Conservation (phyloP, 2,113 vertebrate genomes). For the Panurus biarmicus region DNA sequence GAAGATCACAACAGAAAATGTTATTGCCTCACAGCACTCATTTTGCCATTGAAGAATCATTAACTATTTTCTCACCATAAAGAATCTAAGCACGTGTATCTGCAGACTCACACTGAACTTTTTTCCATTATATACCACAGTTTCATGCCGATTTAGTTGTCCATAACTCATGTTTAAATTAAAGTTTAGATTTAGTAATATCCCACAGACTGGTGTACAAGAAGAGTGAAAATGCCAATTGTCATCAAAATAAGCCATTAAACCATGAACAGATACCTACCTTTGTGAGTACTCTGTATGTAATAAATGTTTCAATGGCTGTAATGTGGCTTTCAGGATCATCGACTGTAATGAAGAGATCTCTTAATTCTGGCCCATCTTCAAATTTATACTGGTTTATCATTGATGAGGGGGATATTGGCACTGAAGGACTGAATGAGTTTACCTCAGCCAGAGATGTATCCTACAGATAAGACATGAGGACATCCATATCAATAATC, state of each 20-base stretch:
- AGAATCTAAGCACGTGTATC: background rate
- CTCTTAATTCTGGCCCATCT: slow-evolving; percentile 81
- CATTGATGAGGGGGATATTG: slow-evolving; percentile 88
- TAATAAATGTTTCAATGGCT: slow-evolving; percentile 94
- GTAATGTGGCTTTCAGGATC: slow-evolving; percentile 92
- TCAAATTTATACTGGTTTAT: slow-evolving; percentile 91
- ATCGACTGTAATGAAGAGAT: slow-evolving; percentile 90
- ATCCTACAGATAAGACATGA: slow-evolving; percentile 70
- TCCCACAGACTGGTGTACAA: background rate
- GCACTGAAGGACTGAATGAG: slow-evolving; percentile 75
- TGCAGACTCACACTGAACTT: background rate
- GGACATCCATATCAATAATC: background rate
- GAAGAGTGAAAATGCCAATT: background rate
- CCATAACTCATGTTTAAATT: background rate
- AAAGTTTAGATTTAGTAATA: background rate
- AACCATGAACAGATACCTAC: slow-evolving; percentile 53
- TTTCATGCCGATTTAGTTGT: background rate
- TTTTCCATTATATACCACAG: background rate
- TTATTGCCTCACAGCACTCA: background rate
- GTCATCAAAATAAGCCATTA: background rate
- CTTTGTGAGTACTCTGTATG: slow-evolving; percentile 89
- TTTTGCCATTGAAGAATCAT: background rate
- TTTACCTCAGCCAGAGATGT: slow-evolving; percentile 74
- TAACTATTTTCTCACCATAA: background rate
- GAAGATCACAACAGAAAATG: background rate